Base-by-base conservation (phyloP, 2,113 vertebrate species). In the Spea bombifrons region DNA sequence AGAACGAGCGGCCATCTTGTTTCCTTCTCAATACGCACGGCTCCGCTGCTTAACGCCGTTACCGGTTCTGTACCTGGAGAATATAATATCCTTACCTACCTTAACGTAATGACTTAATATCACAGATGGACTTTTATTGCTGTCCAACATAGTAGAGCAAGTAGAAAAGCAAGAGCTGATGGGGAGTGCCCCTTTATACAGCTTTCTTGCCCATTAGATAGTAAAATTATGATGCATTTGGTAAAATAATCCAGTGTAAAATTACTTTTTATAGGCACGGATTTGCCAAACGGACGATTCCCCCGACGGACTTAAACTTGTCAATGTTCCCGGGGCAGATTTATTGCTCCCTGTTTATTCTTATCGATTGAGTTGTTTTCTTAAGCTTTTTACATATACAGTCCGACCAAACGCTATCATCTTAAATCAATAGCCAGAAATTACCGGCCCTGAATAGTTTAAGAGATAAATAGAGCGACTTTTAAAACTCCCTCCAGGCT, bases 291-390 rank as follows among this genome's bases (percentile, higher is more conserved):
- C 59, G 49, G 48, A 55, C 7, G 71, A 79, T 79, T 66, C 70
- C 63, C 77, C 16, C n/a, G 77, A 44, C 69, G 55, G 57, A 7
- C 49, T 47, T 17, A 47, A 30, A 66, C 12, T 59, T 79, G 77
- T 73, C 77, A 79, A 43, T 8, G 9, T 9, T 66, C 67, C 49
- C 50, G n/a, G 49, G 55, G n/a, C 61, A 67, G 55, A 59, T 66
- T 79, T 79, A 78, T 72, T 46, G 65, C 48, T 66, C 66, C 57
- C 66, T 70, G 46, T 71, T 78, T 78, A 61, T 73, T 79, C 70
- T 46, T 48, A 79, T 66, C 66, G 63, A 79, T 79, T 73, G 61
- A 66, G 77, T 49, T 79, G 77, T 73, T 79, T 67, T 59, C 43
- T n/a, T 73, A 66, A 73, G 77, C 77, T 73, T 73, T 73, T 66